A percentile compares a stretch with the other conserved stretches of the same genome.
These are phyloP conservation scores for Grammomys surdaster DNA, from an alignment of 2,113 vertebrate genomes.

Conservation along the genomic window DNA sequence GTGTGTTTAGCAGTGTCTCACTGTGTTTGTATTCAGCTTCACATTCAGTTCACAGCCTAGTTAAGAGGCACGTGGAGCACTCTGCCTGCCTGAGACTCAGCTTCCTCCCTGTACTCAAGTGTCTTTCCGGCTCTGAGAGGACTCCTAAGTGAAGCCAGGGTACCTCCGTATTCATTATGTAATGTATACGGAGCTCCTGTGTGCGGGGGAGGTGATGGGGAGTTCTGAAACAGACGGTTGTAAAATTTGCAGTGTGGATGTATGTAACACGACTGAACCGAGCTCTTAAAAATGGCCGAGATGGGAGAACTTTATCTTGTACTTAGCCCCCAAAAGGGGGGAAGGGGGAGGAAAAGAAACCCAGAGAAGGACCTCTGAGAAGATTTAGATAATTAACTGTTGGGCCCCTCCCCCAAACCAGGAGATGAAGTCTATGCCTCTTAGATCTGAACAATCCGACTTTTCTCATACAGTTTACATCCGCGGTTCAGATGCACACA, in stretches of 20 bases:
- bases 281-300: neutral
- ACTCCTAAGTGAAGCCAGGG: neutral
- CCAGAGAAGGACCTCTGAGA: constrained; percentile 22
- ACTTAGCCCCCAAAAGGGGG: neutral
- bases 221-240: neutral
- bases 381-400: constrained; percentile 18
- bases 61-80: neutral
- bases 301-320: constrained; percentile 1
- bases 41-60: neutral
- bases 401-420: neutral
- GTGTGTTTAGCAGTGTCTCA: neutral
- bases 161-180: neutral
- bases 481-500: neutral
- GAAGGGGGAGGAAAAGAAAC: too few relatives aligned
- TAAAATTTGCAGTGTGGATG: neutral
- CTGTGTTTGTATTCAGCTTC: neutral
- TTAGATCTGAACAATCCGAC: neutral
- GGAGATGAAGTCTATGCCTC: neutral
- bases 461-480: neutral
- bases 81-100: neutral
- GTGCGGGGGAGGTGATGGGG: neutral
- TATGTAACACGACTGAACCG: neutral
- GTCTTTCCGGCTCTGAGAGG: constrained; percentile 21
- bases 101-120: neutral
- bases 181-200: constrained; percentile 13